Evolutionary conservation across 2,113 vertebrate genomes (phyloP), one percentile per base, ranked within the genome.

Genomic region (Nicator chloris): DNA sequence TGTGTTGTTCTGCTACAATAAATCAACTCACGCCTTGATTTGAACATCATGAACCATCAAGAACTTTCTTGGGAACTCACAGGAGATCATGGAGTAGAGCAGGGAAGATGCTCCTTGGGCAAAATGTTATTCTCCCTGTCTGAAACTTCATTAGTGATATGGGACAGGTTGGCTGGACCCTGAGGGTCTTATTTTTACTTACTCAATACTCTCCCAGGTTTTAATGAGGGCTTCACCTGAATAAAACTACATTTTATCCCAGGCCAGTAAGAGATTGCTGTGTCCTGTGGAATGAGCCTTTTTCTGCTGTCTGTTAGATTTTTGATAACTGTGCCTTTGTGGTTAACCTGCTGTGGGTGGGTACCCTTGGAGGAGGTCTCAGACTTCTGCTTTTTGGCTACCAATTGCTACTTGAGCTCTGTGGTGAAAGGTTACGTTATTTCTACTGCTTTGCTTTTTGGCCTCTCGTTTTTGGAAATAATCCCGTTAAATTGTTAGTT

Each of bases 151-250:
- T 90, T 86, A 90, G 49, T 27, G 49, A 68, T 44, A 39, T 60
- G 44, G 49, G 60, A 64, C 26, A 37, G 68, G 40, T 40, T 83
- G 76, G n/a, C 60, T 86, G 64, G 15, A 86, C 65, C 76, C 76
- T 57, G 51, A 93, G 82, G 68, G 82, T 51, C 53, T 88, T 78
- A 40, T 86, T 94, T 95, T 87, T 51, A 91, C 75, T 94, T 92
- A 63, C 59, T 82, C 59, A 71, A 8, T 90, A 20, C 20, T 94
- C 54, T 86, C 42, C 20, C 8, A 12, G 56, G 27, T 92, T 95
- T 96, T 94, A 93, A 90, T 88, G 93, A 93, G 56, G 59, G 13
- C 60, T 93, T 90, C 93, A 82, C 50, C 45, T 91, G 89, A 70
- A 95, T 88, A 70, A 85, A 87, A 6, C 39, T 31, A 2, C 12